Evolutionary conservation across 2,113 vertebrate species (phyloP).

Genomic region (zebrafish (Danio rerio)): GRCz12tu NC_133182.1:17064001-17064500

Average conservation of each 20-base stretch:
- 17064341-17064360: not conserved
- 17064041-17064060: constrained; percentile 80
- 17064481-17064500: not conserved
- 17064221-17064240: constrained; percentile 48
- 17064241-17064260: constrained; percentile 62
- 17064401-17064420: constrained; percentile 2
- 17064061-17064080: constrained; percentile 93
- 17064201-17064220: constrained; percentile 41
- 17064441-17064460: constrained; percentile 17
- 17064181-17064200: constrained; percentile 41
- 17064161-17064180: constrained; percentile 31
- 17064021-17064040: constrained; percentile 45
- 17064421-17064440: not conserved
- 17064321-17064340: constrained; percentile 27
- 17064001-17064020: constrained; percentile 75
- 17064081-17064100: constrained; percentile 98
- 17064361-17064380: constrained; percentile 9
- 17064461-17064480: not conserved
- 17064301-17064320: constrained; percentile 53
- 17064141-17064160: constrained; percentile 8
- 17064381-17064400: constrained; percentile 27
- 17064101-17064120: constrained; percentile 59
- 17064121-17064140: constrained; percentile 81
- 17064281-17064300: constrained; percentile 85
- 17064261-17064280: constrained; percentile 88